Evolutionary conservation across 2,797 vertebrate genomes (phyloP), one percentile per base, ranked within the genome.

Genomic region (Microchirus variegatus): DNA sequence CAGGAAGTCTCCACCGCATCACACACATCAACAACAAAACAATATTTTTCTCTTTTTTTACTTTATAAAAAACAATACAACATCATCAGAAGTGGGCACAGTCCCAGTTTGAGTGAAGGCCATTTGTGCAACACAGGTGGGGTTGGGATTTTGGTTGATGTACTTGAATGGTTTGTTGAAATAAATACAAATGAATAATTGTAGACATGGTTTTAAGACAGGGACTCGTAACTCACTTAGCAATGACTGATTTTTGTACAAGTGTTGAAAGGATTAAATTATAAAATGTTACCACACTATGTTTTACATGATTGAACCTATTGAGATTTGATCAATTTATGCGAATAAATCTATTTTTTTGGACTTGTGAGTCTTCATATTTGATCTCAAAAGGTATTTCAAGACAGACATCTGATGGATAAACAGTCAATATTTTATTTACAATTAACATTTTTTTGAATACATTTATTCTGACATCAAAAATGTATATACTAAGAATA

Each of bases 401-500:
- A 47, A 18, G 17, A 42, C 43, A 59, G 36, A 66, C 5, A 17
- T 6, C 31, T 44, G 15, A 44, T 15, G 9, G 42, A 44, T 15
- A 41, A 41, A 41, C 40, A 86, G 80, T 85, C 77, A 77, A 81
- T 78, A 73, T 91, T 94, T 93, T 93, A 93, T 93, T 93, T 93
- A 93, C 91, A 93, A 68, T 73, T 10, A 79, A 88, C 82, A 84
- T 72, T 72, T 88, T 81, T 73, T 88, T 81, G 85, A 87, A 85
- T 86, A 88, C 84, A 89, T 87, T 84, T 87, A 75, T 87, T 88
- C 46, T 63, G 73, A 88, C 85, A 83, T 90, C 46, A 74, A 83
- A 89, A 89, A 90, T 87, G 87, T 73, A 87, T 85, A 77, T 83
- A 53, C 59, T 59, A 69, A 72, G 63, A 84, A 76, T 75, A 72